A percentile compares a stretch with the other conserved stretches of the same genome.
These are phyloP conservation scores for Leptosomus discolor DNA, from an alignment of 2,113 vertebrate genomes.

Conservation along the genomic window DNA sequence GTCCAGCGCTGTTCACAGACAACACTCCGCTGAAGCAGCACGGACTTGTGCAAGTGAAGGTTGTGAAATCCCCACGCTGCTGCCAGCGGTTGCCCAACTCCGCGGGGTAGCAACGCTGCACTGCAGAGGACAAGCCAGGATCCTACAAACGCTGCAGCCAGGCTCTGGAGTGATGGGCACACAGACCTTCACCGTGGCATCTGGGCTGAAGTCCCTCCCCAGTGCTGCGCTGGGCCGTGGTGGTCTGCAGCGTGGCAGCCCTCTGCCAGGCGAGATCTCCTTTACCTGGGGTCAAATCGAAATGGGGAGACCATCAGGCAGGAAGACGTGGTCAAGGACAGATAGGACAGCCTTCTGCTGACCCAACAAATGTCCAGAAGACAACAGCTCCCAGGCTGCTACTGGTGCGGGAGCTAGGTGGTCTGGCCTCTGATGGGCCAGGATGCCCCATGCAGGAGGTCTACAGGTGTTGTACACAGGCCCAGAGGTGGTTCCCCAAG, in stretches of 20 bases:
- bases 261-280: background rate
- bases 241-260: background rate
- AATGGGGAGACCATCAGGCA: background rate
- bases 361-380: no score
- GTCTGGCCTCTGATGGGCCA: background rate
- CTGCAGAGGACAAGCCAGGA: background rate
- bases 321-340: background rate
- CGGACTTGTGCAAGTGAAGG: conserved; percentile 3
- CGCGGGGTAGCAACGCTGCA: background rate
- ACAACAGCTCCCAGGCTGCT: background rate
- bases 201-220: background rate
- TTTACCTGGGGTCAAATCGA: background rate
- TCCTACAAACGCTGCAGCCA: background rate
- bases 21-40: background rate
- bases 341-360: background rate
- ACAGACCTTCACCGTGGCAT: background rate
- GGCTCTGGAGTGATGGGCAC: background rate
- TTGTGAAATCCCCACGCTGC: background rate
- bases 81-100: conserved; percentile 46
- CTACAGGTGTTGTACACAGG: background rate
- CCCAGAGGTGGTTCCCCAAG: background rate
- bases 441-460: background rate
- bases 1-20: background rate
- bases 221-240: fast-evolving
- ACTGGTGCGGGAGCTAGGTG: background rate